phyloP scores from a whole-genome alignment of 1,140 invertebrate species.

The Pachyrhynchus sulphureomaculatus region DNA sequence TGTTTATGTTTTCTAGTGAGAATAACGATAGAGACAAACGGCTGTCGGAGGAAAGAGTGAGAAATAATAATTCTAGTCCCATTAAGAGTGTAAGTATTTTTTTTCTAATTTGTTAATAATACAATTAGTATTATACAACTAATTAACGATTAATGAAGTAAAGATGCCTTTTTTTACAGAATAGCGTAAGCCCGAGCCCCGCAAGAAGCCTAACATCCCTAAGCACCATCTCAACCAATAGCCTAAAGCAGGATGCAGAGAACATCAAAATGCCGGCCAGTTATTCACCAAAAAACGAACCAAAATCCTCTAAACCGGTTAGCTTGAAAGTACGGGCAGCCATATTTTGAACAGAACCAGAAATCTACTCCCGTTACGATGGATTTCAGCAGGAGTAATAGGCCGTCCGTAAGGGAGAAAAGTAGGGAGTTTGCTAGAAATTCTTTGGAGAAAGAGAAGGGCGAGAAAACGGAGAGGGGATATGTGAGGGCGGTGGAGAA shows the following conservation, averaged over 20 bases:
- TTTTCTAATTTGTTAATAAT: too few species aligned
- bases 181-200: conserved; percentile 2
- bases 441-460: conserved; percentile 3
- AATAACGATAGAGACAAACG: neutral
- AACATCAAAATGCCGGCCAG: neutral
- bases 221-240: neutral
- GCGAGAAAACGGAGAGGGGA: conserved; percentile 1
- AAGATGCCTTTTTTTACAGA: neutral
- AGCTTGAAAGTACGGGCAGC: conserved; percentile 41
- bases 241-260: neutral
- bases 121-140: too few species aligned
- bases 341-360: conserved; percentile 41
- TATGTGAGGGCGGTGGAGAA: neutral
- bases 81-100: conserved; percentile 9
- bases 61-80: conserved; percentile 13
- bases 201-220: conserved; percentile 13
- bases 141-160: too few species aligned
- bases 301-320: conserved; percentile 20
- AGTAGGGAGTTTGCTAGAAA: neutral
- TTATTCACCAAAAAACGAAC: conserved; percentile 5
- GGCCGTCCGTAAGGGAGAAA: conserved; percentile 8
- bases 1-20: conserved; percentile 6
- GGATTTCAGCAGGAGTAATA: conserved; percentile 8
- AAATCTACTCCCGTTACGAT: conserved; percentile 18
- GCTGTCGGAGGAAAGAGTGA: conserved; percentile 5